These are phyloP conservation scores for Bovichtus diacanthus DNA, from an alignment of 2,797 vertebrate species.

Conservation along the genomic window DNA sequence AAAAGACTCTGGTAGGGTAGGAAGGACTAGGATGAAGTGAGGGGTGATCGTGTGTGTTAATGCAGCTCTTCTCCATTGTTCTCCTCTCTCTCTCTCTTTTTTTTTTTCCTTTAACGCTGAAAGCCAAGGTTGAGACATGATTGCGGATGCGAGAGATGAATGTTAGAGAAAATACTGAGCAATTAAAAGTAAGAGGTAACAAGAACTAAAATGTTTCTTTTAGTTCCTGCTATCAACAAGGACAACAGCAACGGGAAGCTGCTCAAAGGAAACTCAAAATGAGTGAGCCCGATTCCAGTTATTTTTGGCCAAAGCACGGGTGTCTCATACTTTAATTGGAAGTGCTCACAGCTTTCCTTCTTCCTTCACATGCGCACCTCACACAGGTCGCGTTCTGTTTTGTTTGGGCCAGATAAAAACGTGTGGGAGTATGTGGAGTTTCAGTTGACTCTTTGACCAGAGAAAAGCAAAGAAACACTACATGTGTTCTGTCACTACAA, in stretches of 20 bases:
- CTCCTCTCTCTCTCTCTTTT: too few relatives aligned
- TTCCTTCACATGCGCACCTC: constrained; percentile 27
- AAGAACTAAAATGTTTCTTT: constrained; percentile 19
- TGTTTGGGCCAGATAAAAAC: constrained; percentile 25
- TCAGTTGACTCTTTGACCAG: constrained; percentile 6
- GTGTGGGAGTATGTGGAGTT: constrained; percentile 9
- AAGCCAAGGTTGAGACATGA: constrained; percentile 3
- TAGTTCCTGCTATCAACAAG: constrained; percentile 12
- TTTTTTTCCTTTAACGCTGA: not conserved
- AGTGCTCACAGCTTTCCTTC: constrained; percentile 36
- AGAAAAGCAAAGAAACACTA: constrained; percentile 15
- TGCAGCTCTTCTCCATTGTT: too few relatives aligned
- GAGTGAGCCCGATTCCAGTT: constrained; percentile 20
- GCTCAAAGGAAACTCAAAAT: constrained; percentile 25
- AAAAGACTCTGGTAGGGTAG: too few relatives aligned
- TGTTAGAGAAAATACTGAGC: constrained; percentile 13
- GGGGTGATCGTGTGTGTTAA: too few relatives aligned
- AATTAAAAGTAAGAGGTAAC: constrained; percentile 35
- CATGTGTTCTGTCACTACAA: constrained; percentile 16
- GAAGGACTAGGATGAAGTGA: too few relatives aligned
- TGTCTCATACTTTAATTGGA: constrained; percentile 40
- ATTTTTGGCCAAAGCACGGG: constrained; percentile 36
- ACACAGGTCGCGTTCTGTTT: constrained; percentile 45
- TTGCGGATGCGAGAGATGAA: not conserved
- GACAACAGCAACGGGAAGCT: constrained; percentile 24